A percentile compares a stretch with the other conserved stretches of the same genome.
Conservation (phyloP, 2,113 vertebrate species). For the Macquaria australasica region DNA sequence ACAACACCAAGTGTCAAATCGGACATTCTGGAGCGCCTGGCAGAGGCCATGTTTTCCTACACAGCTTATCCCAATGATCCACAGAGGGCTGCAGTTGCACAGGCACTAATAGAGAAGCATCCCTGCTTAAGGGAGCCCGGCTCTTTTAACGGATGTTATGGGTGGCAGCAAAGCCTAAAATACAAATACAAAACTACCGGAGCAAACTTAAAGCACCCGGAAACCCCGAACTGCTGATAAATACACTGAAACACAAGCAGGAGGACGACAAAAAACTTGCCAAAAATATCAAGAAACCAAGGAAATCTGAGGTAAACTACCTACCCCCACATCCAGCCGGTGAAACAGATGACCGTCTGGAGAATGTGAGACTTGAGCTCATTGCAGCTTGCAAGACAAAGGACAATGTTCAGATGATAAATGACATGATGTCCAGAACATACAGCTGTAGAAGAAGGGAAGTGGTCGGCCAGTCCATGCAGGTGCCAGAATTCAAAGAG, state of each 20-base stretch:
- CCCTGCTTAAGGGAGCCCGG: conserved; percentile 57
- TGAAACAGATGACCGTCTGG: background rate
- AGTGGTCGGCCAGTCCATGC: conserved; percentile 2
- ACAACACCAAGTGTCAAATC: conserved; percentile 15
- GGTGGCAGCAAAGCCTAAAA: conserved; percentile 51
- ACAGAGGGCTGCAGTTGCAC: conserved; percentile 14
- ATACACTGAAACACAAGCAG: conserved; percentile 39
- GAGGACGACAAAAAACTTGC: conserved; percentile 19
- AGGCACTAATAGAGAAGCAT: conserved; percentile 41
- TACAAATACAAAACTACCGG: conserved; percentile 50
- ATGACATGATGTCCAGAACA: conserved; percentile 27
- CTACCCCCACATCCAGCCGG: conserved; percentile 10
- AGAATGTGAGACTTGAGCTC: background rate
- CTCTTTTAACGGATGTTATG: conserved; percentile 38
- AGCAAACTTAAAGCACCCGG: conserved; percentile 42
- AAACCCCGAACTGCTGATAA: conserved; percentile 53
- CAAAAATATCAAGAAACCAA: conserved; percentile 52
- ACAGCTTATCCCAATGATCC: conserved; percentile 43
- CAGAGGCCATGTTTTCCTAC: conserved; percentile 39
- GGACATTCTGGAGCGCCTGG: conserved; percentile 41
- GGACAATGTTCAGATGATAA: background rate
- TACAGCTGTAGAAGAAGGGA: conserved; percentile 29
- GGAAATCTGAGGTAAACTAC: conserved; percentile 47
- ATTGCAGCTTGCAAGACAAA: background rate
- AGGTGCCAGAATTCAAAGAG: background rate